A percentile compares a stretch with the other conserved stretches of the same genome.
These are phyloP conservation scores for Noctua janthe DNA, from an alignment of 2,888 invertebrate genomes.

Conservation along the genomic window DNA sequence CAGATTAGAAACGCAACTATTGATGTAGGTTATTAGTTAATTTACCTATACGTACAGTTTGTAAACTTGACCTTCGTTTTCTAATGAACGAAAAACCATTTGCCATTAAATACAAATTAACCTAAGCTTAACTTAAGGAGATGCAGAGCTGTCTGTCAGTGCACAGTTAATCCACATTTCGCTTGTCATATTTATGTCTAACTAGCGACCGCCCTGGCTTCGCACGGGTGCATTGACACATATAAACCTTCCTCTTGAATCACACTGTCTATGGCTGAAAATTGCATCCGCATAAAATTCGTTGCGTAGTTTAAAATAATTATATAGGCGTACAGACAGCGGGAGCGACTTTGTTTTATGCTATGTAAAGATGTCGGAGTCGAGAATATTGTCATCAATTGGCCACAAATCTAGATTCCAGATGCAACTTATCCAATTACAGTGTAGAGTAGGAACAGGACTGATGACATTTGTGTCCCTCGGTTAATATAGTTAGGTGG, in stretches of 20 bases:
- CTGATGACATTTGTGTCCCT: too few species aligned
- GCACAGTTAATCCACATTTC: not conserved
- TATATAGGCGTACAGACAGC: too few species aligned
- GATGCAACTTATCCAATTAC: not conserved
- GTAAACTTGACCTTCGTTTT: slow-evolving; percentile 39
- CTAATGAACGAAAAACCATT: not conserved
- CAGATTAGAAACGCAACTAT: slow-evolving; percentile 48
- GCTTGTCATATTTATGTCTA: not conserved
- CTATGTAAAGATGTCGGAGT: not conserved
- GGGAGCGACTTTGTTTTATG: too few species aligned
- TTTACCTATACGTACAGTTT: not conserved
- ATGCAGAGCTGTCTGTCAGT: not conserved
- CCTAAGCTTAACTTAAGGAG: not conserved
- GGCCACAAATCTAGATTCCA: not conserved
- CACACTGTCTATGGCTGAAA: too few species aligned
- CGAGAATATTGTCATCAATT: too few species aligned
- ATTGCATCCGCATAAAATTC: too few species aligned
- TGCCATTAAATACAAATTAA: not conserved
- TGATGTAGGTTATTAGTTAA: slow-evolving; percentile 15
- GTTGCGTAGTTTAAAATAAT: too few species aligned
- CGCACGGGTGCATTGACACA: too few species aligned
- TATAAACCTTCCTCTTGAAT: too few species aligned
- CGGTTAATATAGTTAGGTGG: too few species aligned
- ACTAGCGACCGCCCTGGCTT: not conserved
- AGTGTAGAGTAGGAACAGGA: too few species aligned